Evolutionary conservation across 2,888 invertebrate species (phyloP).

Genomic region (Argyra leucocephala): DNA sequence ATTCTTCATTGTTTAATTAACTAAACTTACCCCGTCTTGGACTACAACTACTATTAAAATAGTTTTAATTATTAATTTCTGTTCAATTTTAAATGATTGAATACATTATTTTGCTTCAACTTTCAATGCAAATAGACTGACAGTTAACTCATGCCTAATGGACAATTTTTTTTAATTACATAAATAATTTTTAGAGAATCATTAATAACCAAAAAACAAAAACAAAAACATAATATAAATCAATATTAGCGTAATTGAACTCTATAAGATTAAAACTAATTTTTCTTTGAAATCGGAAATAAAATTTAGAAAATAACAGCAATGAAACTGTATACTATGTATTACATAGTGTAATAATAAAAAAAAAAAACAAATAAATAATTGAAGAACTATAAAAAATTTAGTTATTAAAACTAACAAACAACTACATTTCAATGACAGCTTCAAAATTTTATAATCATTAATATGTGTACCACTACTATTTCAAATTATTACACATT

Average conservation of each 20-base stretch:
- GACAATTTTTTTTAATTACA: no score
- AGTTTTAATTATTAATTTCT: no score
- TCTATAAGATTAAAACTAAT: not conserved
- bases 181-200: not conserved
- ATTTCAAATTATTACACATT: not conserved
- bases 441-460: not conserved
- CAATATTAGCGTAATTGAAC: not conserved
- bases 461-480: not conserved
- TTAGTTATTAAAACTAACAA: not conserved
- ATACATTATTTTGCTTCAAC: no score
- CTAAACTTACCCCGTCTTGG: no score
- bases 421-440: not conserved
- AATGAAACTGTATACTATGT: no score
- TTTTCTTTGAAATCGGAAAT: not conserved
- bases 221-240: not conserved
- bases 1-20: no score
- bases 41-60: no score
- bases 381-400: not conserved
- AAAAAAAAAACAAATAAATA: not conserved
- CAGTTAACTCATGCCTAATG: no score
- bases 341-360: no score
- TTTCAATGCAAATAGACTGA: no score
- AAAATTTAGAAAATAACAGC: not conserved
- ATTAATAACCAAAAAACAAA: not conserved
- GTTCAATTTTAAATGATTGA: no score